phyloP scores from a whole-genome alignment of 2,113 vertebrate genomes.

The Actinemys pallida region DNA sequence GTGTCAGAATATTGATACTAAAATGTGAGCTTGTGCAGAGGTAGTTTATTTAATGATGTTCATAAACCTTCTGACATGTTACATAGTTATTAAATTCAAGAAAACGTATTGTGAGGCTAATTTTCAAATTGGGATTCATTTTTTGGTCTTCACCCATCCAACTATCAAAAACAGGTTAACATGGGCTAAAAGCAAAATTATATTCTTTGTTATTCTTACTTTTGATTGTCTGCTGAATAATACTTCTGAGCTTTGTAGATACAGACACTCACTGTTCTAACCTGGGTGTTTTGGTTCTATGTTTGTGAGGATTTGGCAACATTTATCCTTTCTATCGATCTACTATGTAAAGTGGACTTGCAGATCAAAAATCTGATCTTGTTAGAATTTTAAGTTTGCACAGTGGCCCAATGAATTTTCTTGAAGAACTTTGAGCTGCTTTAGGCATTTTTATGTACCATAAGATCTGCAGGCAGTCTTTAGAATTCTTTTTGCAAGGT shows the following conservation, averaged over 20 bases:
- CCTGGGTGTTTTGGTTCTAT: background rate
- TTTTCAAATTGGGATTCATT: background rate
- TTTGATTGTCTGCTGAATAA: background rate
- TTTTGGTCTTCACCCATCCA: background rate
- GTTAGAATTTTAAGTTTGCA: background rate
- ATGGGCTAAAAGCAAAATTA: background rate
- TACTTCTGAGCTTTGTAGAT: background rate
- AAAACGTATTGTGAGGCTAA: background rate
- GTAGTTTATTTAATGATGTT: background rate
- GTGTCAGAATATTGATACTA: background rate
- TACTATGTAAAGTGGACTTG: background rate
- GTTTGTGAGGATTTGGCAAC: background rate
- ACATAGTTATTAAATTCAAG: background rate
- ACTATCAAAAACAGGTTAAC: background rate
- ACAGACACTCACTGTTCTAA: background rate
- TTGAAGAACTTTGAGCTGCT: background rate
- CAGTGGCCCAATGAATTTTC: background rate
- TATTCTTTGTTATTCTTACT: background rate
- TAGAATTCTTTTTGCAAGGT: background rate
- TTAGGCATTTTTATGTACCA: background rate
- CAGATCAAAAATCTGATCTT: background rate
- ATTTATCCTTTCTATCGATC: background rate
- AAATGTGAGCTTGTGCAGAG: background rate
- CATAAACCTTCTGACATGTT: background rate
- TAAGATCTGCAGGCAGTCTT: background rate